A percentile compares a stretch with the other conserved stretches of the same genome.
These are phyloP conservation scores for Harpalus rubripes DNA, from an alignment of 2,888 invertebrate species.

Conservation along the genomic window DNA sequence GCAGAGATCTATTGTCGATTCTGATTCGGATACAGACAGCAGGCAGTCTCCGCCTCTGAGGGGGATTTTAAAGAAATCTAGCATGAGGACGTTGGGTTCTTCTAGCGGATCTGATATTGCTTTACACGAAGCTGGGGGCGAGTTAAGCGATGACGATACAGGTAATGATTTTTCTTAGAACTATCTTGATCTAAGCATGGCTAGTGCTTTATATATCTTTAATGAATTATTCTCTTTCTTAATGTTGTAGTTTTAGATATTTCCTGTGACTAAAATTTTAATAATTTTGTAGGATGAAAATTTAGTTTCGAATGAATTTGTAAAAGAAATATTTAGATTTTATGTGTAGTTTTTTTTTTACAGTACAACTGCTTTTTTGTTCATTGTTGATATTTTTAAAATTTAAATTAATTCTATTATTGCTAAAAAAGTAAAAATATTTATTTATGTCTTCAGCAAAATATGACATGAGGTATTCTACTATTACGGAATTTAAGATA, in stretches of 20 bases:
- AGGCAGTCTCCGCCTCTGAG: conserved; percentile 75
- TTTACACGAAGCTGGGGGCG: conserved; percentile 82
- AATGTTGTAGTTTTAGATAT: conserved; percentile 58
- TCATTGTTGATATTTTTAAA: not conserved
- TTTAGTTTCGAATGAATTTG: not conserved
- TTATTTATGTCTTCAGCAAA: no score
- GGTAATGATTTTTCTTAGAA: conserved; percentile 75
- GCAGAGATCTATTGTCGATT: conserved; percentile 75
- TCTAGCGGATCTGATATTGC: conserved; percentile 84
- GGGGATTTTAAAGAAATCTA: conserved; percentile 75
- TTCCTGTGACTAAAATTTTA: conserved; percentile 51
- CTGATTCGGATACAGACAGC: conserved; percentile 77
- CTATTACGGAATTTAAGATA: no score
- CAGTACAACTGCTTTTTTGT: conserved; percentile 24
- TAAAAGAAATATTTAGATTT: not conserved
- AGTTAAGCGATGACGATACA: conserved; percentile 83
- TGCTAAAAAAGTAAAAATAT: not conserved
- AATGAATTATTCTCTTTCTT: conserved; percentile 27
- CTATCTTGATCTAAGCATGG: conserved; percentile 58
- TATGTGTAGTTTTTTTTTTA: not conserved
- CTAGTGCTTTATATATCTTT: conserved; percentile 61
- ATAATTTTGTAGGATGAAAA: not conserved
- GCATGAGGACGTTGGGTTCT: conserved; percentile 79
- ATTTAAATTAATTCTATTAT: not conserved
- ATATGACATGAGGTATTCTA: no score